phyloP scores from a whole-genome alignment of 1,140 invertebrate genomes.

The Laupala kohalensis region DNA sequence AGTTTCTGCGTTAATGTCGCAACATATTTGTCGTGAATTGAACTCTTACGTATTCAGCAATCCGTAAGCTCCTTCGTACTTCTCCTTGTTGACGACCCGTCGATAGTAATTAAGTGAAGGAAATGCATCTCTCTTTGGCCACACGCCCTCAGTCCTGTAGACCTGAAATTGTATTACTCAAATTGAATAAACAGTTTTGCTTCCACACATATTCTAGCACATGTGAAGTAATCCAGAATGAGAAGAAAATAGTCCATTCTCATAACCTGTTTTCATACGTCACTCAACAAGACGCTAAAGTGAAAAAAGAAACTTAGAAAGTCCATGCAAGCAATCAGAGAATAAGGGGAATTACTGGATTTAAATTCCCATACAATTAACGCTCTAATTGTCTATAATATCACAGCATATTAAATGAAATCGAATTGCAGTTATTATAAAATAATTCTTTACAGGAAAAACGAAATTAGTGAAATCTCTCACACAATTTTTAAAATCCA shows the following conservation, averaged over 20 bases:
- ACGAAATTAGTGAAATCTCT: too few species aligned
- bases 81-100: slow-evolving; percentile 6
- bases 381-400: background rate
- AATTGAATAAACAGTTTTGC: too few species aligned
- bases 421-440: background rate
- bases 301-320: too few species aligned
- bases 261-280: too few species aligned
- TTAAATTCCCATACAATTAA: too few species aligned
- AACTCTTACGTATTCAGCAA: background rate
- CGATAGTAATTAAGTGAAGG: slow-evolving; percentile 12
- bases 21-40: background rate
- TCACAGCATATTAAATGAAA: background rate
- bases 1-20: too few species aligned
- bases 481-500: background rate
- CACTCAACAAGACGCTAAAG: too few species aligned
- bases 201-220: background rate
- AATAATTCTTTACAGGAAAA: too few species aligned
- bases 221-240: too few species aligned
- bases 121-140: slow-evolving; percentile 17
- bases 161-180: slow-evolving; percentile 12
- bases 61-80: slow-evolving; percentile 7
- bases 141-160: slow-evolving; percentile 17
- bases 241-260: too few species aligned
- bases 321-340: too few species aligned
- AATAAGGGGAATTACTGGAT: too few species aligned